phyloP scores from a whole-genome alignment of 2,797 vertebrate species.

The Bovichtus diacanthus region DNA sequence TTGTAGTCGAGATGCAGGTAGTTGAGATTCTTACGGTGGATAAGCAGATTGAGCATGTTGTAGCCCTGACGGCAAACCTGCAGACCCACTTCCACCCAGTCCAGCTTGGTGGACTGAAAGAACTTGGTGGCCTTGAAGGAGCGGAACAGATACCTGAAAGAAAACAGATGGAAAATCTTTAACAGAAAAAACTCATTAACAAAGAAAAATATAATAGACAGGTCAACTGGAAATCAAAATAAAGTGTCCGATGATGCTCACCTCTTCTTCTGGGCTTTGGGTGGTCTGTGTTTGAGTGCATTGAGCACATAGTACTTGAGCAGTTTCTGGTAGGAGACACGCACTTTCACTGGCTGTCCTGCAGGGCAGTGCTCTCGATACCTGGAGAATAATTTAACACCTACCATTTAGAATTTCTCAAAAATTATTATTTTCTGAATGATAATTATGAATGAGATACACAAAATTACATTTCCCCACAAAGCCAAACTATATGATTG shows the following conservation, averaged over 20 bases:
- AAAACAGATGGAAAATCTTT: constrained; percentile 10
- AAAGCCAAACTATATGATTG: rapidly evolving
- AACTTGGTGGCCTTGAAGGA: constrained; percentile 99
- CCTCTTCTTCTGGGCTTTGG: constrained; percentile 99
- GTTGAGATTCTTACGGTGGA: constrained; percentile 99
- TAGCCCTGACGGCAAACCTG: constrained; percentile 99
- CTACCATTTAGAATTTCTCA: neutral
- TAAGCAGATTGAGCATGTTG: constrained; percentile 99
- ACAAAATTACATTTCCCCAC: neutral
- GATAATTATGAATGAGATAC: too few relatives aligned
- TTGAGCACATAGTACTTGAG: constrained; percentile 99
- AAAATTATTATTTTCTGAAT: too few relatives aligned
- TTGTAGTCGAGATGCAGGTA: constrained; percentile 99
- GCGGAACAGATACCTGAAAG: constrained; percentile 94
- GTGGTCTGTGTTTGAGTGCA: constrained; percentile 97
- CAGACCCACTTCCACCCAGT: constrained; percentile 98
- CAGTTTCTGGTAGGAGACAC: constrained; percentile 98
- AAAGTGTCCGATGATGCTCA: constrained; percentile 52
- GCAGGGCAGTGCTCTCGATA: constrained; percentile 99
- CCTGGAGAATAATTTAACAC: constrained; percentile 78
- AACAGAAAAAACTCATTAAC: neutral
- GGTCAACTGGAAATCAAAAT: neutral
- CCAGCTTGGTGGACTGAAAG: constrained; percentile 99
- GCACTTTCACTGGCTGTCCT: constrained; percentile 98
- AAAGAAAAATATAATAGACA: neutral